phyloP scores from a whole-genome alignment of 2,888 invertebrate genomes.

The Drosophila atripex region DNA sequence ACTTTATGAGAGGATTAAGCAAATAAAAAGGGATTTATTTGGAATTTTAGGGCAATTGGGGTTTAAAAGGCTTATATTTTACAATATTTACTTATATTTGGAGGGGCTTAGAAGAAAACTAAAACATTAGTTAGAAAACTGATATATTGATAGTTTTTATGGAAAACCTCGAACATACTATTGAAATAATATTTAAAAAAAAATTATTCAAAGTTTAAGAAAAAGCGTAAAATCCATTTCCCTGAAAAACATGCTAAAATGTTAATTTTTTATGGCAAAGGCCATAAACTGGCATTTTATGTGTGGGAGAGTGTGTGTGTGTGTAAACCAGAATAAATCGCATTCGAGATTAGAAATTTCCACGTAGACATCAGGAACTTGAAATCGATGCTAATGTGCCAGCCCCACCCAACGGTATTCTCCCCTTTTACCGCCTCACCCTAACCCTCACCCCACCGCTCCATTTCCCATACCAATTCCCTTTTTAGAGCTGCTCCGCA shows the following conservation, averaged over 20 bases:
- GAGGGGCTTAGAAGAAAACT: background rate
- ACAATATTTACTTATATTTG: no score
- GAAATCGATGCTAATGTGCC: conserved; percentile 62
- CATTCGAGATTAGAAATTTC: conserved; percentile 43
- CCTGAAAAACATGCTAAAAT: no score
- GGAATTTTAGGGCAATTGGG: background rate
- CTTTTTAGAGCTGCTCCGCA: conserved; percentile 39
- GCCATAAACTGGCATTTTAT: background rate
- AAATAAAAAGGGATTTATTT: background rate
- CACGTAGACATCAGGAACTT: conserved; percentile 49
- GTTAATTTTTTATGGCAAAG: background rate
- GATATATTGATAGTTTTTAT: no score
- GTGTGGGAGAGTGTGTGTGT: background rate
- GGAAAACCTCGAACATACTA: no score
- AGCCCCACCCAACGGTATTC: conserved; percentile 28
- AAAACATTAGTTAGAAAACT: no score
- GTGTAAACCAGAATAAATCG: conserved; percentile 35
- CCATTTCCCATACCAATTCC: conserved; percentile 4
- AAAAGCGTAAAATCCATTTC: no score
- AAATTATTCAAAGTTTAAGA: no score
- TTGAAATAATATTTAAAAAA: no score
- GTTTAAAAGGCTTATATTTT: background rate
- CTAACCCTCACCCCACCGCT: conserved; percentile 1
- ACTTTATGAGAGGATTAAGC: background rate
- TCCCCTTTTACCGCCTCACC: background rate